Percentiles rank a stretch among this genome's conserved stretches.
These are phyloP conservation scores for Xenus cinereus DNA, from an alignment of 2,113 vertebrate species.

Conservation along the genomic window DNA sequence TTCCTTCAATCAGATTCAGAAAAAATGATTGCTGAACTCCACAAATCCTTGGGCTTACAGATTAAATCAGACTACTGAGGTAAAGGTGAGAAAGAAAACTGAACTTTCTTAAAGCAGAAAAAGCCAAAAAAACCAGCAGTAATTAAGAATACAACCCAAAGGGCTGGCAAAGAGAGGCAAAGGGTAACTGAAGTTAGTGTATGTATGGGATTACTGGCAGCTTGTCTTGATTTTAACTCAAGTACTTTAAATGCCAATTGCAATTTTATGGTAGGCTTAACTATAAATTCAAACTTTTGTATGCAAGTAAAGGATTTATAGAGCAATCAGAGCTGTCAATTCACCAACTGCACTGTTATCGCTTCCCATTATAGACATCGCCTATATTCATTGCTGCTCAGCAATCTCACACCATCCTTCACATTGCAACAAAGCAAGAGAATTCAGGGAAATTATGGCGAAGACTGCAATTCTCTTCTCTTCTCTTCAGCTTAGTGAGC, in stretches of 20 bases:
- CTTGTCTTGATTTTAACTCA: neutral
- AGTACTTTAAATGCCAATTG: neutral
- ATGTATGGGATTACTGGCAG: neutral
- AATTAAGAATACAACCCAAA: neutral
- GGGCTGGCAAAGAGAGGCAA: neutral
- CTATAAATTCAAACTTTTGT: neutral
- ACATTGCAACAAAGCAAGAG: neutral
- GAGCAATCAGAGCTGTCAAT: slow-evolving; percentile 22
- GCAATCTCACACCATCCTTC: slow-evolving; percentile 20
- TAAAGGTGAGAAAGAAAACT: neutral
- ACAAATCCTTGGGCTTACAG: neutral
- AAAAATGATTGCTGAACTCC: neutral
- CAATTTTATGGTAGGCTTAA: slow-evolving; percentile 11
- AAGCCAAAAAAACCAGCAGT: neutral
- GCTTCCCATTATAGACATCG: neutral
- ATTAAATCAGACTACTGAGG: neutral
- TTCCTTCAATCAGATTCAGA: neutral
- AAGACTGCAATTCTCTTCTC: neutral
- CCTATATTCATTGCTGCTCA: neutral
- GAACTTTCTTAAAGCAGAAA: neutral
- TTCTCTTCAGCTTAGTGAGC: neutral
- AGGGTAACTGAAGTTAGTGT: neutral
- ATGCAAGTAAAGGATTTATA: neutral
- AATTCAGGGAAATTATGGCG: neutral
- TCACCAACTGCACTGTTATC: slow-evolving; percentile 23